phyloP scores from a whole-genome alignment of 2,888 invertebrate genomes.

The Cantharis nigra region DNA sequence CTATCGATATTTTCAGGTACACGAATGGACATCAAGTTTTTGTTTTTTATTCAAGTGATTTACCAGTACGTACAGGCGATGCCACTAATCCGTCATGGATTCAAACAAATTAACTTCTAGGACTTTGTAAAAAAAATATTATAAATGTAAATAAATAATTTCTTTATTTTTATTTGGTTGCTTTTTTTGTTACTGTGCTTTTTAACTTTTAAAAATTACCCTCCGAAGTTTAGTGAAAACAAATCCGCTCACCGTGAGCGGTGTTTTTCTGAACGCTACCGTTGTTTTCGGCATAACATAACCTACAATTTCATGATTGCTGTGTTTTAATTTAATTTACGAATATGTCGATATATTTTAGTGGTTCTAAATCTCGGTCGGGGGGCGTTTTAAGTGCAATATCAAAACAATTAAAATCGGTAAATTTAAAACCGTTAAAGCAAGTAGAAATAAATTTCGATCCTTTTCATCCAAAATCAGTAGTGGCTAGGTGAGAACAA shows the following conservation, averaged over 20 bases:
- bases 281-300: background rate
- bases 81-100: slow-evolving; percentile 42
- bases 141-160: background rate
- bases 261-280: background rate
- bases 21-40: slow-evolving; percentile 50
- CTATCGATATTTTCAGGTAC: slow-evolving; percentile 44
- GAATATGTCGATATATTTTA: slow-evolving; percentile 75
- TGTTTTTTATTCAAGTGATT: slow-evolving; percentile 49
- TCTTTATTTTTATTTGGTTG: background rate
- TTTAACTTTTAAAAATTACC: background rate
- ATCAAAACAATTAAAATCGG: slow-evolving; percentile 67
- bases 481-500: slow-evolving; percentile 59
- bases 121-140: background rate
- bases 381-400: slow-evolving; percentile 75
- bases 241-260: background rate
- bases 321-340: background rate
- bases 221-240: background rate
- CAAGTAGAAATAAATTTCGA: slow-evolving; percentile 81
- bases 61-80: slow-evolving; percentile 40
- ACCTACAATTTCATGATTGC: background rate
- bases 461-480: slow-evolving; percentile 77
- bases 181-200: background rate
- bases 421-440: slow-evolving; percentile 81
- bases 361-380: slow-evolving; percentile 69
- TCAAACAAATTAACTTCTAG: slow-evolving; percentile 36